Evolutionary conservation across 2,888 invertebrate genomes (phyloP), one percentile per base, ranked within the genome.

Genomic region (Ichneumon xanthorius): DNA sequence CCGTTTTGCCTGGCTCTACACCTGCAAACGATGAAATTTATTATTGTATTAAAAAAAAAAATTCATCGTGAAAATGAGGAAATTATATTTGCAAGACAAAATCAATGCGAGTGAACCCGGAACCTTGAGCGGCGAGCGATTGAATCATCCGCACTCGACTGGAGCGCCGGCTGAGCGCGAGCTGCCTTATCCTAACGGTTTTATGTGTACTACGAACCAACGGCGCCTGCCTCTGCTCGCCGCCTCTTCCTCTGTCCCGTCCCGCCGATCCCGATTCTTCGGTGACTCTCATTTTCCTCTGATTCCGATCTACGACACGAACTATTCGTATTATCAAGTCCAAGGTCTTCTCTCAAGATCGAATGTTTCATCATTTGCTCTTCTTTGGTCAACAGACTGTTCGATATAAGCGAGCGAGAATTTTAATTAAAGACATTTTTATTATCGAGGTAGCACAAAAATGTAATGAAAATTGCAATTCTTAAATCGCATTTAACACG

Each of bases 111-210:
- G 72, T 85, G 84, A 33, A 58, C 73, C 68, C 50, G 70, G 75
- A 76, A 80, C 87, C 80, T 55, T 89, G 89, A 88, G 88, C 89
- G 87, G 80, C 86, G 16, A 76, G 48, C 22, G 76, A 76, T 76
- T 76, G 76, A 76, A 76, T 76, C 76, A 76, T 76, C 76, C 19
- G 76, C 63, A n/a, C 63, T 75, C 40, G 63, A 19, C 75, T 61
- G 65, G 53, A 67, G 50, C 50, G 65, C 88, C 85, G 88, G 87
- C 77, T 71, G 77, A 70, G 77, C 72, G 65, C 67, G 80, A 87
- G 58, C 85, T 84, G 84, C 73, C 86, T 70, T 70, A 58, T 81
- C 73, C 85, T 91, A 91, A 90, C 90, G 90, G 90, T 90, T 87
- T 84, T 87, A 88, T 88, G 88, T 82, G 89, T 89, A 90, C 86